Evolutionary conservation across 2,113 vertebrate genomes (phyloP).

Genomic region (Chionis minor): DNA sequence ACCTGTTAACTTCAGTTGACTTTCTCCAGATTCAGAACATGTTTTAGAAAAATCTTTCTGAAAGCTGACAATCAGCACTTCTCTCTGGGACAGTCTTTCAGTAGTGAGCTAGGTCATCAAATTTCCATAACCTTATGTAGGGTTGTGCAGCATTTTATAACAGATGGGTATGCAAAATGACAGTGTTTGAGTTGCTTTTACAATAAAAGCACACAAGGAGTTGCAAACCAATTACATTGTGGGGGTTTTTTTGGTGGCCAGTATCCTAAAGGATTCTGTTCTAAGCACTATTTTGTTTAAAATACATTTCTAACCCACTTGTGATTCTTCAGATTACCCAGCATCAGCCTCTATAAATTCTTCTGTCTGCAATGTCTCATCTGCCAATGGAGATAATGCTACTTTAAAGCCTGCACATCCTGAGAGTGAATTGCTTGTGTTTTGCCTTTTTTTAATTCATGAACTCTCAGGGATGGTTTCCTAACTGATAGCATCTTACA

Average conservation of each 20-base stretch:
- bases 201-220: not conserved
- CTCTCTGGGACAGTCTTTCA: not conserved
- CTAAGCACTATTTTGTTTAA: not conserved
- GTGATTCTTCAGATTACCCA: not conserved
- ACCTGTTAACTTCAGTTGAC: not conserved
- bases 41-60: not conserved
- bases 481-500: not conserved
- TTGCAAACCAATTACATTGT: not conserved
- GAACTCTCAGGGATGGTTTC: not conserved
- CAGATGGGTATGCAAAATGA: not conserved
- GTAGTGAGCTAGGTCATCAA: not conserved
- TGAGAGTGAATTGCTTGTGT: not conserved
- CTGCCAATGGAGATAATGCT: not conserved
- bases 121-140: not conserved
- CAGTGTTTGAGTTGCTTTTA: not conserved
- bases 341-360: not conserved
- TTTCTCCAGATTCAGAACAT: not conserved
- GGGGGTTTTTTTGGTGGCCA: not conserved
- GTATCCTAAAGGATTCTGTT: not conserved
- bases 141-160: not conserved
- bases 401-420: not conserved
- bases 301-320: not conserved
- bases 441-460: not conserved
- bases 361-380: not conserved
- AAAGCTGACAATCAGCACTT: not conserved